Percentiles rank a stretch among this genome's conserved stretches.
Evolutionary conservation across 2,113 vertebrate genomes (phyloP).

Genomic region (Atrichornis clamosus): DNA sequence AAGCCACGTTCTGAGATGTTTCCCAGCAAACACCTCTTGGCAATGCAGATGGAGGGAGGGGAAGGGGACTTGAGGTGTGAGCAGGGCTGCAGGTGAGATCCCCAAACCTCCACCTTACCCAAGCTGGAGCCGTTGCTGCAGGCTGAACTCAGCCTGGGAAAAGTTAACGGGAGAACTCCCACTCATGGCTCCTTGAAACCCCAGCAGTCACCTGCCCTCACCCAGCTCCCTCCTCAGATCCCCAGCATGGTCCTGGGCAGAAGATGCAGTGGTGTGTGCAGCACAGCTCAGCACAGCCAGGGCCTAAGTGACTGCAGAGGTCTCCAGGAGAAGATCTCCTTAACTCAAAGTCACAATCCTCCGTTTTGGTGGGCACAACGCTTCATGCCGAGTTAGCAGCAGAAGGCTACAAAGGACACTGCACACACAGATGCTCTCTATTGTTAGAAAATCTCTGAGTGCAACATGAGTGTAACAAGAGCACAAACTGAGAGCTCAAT

Average conservation of each 20-base stretch:
- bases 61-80: neutral
- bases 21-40: neutral
- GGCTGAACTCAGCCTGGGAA: neutral
- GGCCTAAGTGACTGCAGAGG: neutral
- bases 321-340: neutral
- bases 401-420: neutral
- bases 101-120: neutral
- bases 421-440: neutral
- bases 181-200: neutral
- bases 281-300: neutral
- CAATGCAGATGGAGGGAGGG: neutral
- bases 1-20: accelerated
- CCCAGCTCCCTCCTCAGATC: neutral
- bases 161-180: neutral
- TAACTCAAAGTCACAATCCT: neutral
- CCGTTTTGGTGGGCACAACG: accelerated
- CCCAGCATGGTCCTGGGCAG: neutral
- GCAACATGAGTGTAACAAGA: neutral
- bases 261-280: neutral
- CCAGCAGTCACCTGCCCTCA: neutral
- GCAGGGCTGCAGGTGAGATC: neutral
- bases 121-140: neutral
- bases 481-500: accelerated
- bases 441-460: neutral
- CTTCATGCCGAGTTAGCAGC: accelerated